Evolutionary conservation across 1,140 invertebrate genomes (phyloP), one percentile per base, ranked within the genome.

Genomic region (Dendroctonus ponderosae): DNA sequence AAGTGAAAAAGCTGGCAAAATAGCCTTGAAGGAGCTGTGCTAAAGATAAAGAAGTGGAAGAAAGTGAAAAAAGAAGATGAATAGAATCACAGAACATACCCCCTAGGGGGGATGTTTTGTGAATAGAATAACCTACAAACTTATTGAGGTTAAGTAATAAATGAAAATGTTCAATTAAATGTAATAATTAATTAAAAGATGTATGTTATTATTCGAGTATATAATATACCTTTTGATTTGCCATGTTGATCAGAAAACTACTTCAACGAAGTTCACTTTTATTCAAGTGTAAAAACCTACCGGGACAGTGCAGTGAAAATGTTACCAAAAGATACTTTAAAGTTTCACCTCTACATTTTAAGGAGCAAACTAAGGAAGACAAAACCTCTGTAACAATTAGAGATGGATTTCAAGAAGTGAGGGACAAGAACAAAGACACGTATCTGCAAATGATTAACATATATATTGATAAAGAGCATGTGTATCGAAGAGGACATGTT

Each of bases 401-500:
- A 51, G 67, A 68, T 42, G 37, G 65, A 8, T 91, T 90, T 78
- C 76, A 81, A 38, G 76, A 80, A 41, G 71, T 82, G 6, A 74
- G 86, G 46, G 78, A 85, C 5, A 93, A 91, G 77, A 86, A 87
- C 51, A 93, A 90, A 76, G 78, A 89, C 7, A 84, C 85, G 0
- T 96, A 89, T 77, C 71, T 92, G 26, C 85, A 89, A 63, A 87
- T 91, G 76, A 81, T 95, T 39, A 85, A 87, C 67, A 85, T 88
- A 61, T 95, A 90, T 67, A 79, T 86, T 70, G 81, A 80, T 8
- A 79, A 82, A 59, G 86, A 82, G 53, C 50, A 85, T 69, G 82
- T 80, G 0, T 83, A 86, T 69, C 81, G 87, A 66, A 81, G 86
- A 56, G 93, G 92, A 41, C 92, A 96, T 79, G 91, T 97, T 0